These are phyloP conservation scores for Virgularia gustaviana DNA, from an alignment of 92 coral and sea anemone species.

Conservation along the genomic window DNA sequence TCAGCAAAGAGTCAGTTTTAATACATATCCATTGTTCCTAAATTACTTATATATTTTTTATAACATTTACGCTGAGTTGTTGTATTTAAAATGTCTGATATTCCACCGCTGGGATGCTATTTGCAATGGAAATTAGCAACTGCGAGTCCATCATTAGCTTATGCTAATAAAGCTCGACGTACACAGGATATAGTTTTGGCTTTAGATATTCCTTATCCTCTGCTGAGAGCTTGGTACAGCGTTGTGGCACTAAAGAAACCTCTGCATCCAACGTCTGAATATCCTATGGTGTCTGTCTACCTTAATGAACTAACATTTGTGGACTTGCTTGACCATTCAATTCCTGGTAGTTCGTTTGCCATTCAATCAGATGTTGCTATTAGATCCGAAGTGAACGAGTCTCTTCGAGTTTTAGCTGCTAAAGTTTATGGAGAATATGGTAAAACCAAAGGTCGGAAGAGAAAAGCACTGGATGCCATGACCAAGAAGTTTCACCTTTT, in stretches of 20 bases:
- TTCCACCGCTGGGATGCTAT: slow-evolving; percentile 45
- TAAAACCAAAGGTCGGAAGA: slow-evolving; percentile 28
- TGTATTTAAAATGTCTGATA: slow-evolving; percentile 45
- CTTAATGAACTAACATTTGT: slow-evolving; percentile 29
- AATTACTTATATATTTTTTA: no score
- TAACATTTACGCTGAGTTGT: no score
- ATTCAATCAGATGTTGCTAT: slow-evolving; percentile 42
- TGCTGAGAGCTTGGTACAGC: slow-evolving; percentile 59
- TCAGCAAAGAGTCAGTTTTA: no score
- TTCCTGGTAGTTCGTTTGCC: slow-evolving; percentile 59
- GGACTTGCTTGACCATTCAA: slow-evolving; percentile 52
- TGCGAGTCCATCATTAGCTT: slow-evolving; percentile 53
- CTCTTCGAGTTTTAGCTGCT: slow-evolving; percentile 54
- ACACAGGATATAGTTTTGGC: slow-evolving; percentile 55
- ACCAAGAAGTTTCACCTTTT: slow-evolving; percentile 56
- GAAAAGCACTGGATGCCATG: slow-evolving; percentile 52
- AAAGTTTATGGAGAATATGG: slow-evolving; percentile 47
- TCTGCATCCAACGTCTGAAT: slow-evolving; percentile 1
- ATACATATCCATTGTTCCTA: no score
- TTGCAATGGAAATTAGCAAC: slow-evolving; percentile 54
- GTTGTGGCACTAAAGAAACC: slow-evolving; percentile 24
- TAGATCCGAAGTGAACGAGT: slow-evolving; percentile 49
- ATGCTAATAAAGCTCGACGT: slow-evolving; percentile 59
- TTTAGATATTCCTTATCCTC: slow-evolving; percentile 57
- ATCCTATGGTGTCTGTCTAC: neutral